Percentiles rank a stretch among this genome's conserved stretches.
Evolutionary conservation across 2,113 vertebrate genomes (phyloP).

Genomic region (Oryzias melastigma): DNA sequence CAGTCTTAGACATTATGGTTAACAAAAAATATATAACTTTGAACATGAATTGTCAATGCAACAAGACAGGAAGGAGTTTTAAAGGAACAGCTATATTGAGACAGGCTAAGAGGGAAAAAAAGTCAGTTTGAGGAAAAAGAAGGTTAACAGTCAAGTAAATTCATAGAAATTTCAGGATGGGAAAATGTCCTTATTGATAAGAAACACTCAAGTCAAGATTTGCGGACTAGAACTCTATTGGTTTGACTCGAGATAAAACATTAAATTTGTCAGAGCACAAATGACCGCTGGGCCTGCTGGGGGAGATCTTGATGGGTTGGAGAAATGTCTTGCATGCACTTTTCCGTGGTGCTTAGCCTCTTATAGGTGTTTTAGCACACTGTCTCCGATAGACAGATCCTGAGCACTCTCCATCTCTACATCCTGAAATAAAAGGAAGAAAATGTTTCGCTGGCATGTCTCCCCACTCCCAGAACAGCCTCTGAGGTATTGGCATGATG

Average conservation of each 20-base stretch:
- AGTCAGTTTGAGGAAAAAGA: conserved; percentile 1
- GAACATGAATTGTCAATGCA: too few relatives aligned
- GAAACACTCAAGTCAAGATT: conserved; percentile 22
- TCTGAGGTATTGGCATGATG: conserved; percentile 16
- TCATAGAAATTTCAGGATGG: conserved; percentile 10
- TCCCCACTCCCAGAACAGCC: conserved; percentile 21
- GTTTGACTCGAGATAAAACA: conserved; percentile 29
- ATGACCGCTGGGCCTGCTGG: conserved; percentile 15
- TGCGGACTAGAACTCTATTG: conserved; percentile 21
- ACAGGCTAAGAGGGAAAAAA: conserved; percentile 4
- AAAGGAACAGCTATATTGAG: not conserved
- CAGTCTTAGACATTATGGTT: too few relatives aligned
- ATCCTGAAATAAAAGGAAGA: conserved; percentile 22
- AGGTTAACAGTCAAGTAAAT: conserved; percentile 15
- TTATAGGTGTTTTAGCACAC: conserved; percentile 26
- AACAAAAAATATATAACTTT: too few relatives aligned
- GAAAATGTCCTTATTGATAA: conserved; percentile 29
- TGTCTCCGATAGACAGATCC: conserved; percentile 2
- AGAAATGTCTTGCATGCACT: conserved; percentile 21
- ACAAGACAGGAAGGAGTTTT: conserved; percentile 1
- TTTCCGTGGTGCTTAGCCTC: conserved; percentile 12
- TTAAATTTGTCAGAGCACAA: conserved; percentile 8
- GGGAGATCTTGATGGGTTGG: conserved; percentile 24
- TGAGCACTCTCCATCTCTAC: conserved; percentile 8
- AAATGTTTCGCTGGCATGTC: conserved; percentile 35